Percentiles rank a stretch among this genome's conserved stretches.
These are phyloP conservation scores for Cyclura pinguis DNA, from an alignment of 2,797 vertebrate genomes.

Conservation along the genomic window DNA sequence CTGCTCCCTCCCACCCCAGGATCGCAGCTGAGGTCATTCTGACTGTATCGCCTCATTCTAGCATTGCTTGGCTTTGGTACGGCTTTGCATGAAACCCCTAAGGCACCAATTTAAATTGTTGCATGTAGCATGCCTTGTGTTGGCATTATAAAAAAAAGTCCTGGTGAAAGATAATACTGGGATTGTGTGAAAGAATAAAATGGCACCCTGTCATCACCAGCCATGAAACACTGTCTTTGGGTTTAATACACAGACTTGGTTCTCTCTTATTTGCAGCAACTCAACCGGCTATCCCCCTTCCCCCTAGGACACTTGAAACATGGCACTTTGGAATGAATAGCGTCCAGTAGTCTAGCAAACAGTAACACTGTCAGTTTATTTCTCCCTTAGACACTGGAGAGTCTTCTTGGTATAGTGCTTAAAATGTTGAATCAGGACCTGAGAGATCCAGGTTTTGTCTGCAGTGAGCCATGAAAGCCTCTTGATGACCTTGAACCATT, in stretches of 20 bases:
- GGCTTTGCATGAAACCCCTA: constrained; percentile 64
- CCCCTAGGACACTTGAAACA: constrained; percentile 75
- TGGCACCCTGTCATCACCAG: constrained; percentile 57
- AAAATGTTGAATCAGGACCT: too few species aligned
- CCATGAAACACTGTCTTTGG: constrained; percentile 66
- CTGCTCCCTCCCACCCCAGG: constrained; percentile 42
- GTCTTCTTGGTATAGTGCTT: too few species aligned
- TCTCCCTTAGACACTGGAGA: constrained; percentile 49
- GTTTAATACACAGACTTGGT: constrained; percentile 67
- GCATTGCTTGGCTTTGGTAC: constrained; percentile 69
- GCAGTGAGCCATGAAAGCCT: not conserved
- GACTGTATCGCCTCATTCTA: constrained; percentile 55
- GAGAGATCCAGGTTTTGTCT: too few species aligned
- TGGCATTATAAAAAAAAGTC: constrained; percentile 56
- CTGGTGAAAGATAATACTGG: constrained; percentile 71
- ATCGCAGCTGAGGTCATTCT: constrained; percentile 68
- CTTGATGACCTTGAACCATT: not conserved
- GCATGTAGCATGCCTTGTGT: constrained; percentile 71
- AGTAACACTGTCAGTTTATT: constrained; percentile 86
- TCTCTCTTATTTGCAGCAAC: constrained; percentile 72
- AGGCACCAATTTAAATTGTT: constrained; percentile 76
- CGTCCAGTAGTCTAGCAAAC: constrained; percentile 80
- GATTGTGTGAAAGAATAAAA: constrained; percentile 71
- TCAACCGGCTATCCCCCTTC: constrained; percentile 70
- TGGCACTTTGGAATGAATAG: constrained; percentile 78